Conservation (phyloP, 92 coral and sea anemone species). For the Pocillopora meandrina region DNA sequence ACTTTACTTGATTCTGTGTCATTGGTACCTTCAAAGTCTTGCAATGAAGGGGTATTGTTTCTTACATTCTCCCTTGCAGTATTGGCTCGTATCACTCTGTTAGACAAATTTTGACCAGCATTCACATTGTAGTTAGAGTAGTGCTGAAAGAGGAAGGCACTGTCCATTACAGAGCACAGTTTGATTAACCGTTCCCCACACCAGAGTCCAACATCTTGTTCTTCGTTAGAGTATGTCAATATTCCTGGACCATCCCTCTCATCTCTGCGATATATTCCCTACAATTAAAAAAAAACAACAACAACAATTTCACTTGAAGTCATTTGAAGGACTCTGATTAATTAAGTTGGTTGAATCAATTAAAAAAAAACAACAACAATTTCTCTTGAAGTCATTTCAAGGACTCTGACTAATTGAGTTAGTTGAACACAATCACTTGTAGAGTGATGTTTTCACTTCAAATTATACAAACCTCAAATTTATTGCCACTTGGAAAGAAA, state of each 20-base stretch:
- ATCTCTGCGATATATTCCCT: conserved; percentile 88
- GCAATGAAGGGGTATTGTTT: conserved; percentile 57
- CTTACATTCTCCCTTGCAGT: conserved; percentile 81
- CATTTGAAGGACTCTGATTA: background rate
- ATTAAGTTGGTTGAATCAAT: background rate
- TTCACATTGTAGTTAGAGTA: conserved; percentile 94
- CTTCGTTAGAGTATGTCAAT: conserved; percentile 72
- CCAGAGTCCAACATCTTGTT: conserved; percentile 96
- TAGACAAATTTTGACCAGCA: conserved; percentile 90
- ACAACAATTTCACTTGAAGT: background rate
- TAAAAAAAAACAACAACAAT: background rate
- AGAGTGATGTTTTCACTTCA: background rate
- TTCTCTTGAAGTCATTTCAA: background rate
- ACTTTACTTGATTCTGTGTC: conserved; percentile 25
- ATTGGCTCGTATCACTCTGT: conserved; percentile 89
- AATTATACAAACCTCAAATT: conserved; percentile 75
- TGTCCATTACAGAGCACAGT: conserved; percentile 98
- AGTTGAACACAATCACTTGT: too few species aligned
- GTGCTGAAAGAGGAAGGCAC: conserved; percentile 95
- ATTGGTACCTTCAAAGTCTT: conserved; percentile 43
- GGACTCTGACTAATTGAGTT: background rate
- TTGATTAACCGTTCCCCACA: conserved; percentile 85
- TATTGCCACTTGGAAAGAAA: conserved; percentile 83
- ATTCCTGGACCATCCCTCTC: conserved; percentile 93
- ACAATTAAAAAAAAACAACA: background rate